A percentile compares a stretch with the other conserved stretches of the same genome.
phyloP scores from a whole-genome alignment of 2,888 invertebrate genomes.

The Drosophila melanocephala region DNA sequence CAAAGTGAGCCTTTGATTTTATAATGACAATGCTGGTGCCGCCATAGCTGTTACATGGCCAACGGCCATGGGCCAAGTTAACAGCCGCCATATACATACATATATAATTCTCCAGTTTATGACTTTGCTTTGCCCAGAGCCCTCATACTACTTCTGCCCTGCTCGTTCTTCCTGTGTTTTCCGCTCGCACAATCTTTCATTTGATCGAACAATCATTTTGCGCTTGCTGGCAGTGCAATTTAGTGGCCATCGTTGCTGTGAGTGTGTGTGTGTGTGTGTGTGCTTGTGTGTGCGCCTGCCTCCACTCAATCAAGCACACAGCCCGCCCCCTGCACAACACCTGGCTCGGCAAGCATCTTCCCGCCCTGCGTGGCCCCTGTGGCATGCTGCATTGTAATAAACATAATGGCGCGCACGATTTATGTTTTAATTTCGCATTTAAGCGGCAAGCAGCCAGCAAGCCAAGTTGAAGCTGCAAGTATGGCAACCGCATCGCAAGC shows the following conservation, averaged over 20 bases:
- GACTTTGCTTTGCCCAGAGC: conserved; percentile 54
- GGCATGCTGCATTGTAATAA: conserved; percentile 77
- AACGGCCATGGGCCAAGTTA: conserved; percentile 19
- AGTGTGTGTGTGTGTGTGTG: conserved; percentile 20
- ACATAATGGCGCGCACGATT: conserved; percentile 83
- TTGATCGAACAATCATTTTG: conserved; percentile 78
- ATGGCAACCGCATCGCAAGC: conserved; percentile 11
- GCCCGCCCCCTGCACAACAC: conserved; percentile 12
- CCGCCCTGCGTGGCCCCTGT: conserved; percentile 12
- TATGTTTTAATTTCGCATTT: conserved; percentile 84
- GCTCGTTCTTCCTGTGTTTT: conserved; percentile 7
- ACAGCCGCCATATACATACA: conserved; percentile 31
- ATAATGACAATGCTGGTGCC: conserved; percentile 75
- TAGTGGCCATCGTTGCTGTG: conserved; percentile 23
- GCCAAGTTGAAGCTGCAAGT: conserved; percentile 8
- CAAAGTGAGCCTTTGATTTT: conserved; percentile 40
- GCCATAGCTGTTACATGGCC: conserved; percentile 77
- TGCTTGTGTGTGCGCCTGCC: conserved; percentile 31
- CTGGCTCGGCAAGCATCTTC: conserved; percentile 14
- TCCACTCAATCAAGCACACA: conserved; percentile 68
- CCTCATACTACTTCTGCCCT: conserved; percentile 31
- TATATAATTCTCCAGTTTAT: conserved; percentile 68
- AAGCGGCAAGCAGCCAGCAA: conserved; percentile 50
- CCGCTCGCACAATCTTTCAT: conserved; percentile 57
- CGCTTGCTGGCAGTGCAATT: conserved; percentile 73